phyloP scores from a whole-genome alignment of 30 jellyfish, hydroid and myxozoan genomes.

The Nemopilema nomurai region DNA sequence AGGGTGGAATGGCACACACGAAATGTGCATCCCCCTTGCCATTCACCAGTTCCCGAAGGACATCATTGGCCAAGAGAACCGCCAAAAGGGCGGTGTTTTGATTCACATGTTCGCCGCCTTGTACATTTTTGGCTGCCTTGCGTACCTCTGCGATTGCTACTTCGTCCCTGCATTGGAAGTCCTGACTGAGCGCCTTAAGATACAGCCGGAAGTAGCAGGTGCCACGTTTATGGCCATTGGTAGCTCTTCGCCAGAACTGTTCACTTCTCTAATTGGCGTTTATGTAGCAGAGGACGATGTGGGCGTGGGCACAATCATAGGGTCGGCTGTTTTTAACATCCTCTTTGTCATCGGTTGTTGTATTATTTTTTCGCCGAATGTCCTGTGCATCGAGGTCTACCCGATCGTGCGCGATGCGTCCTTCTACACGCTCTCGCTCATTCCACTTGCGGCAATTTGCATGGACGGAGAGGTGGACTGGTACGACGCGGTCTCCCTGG shows the following conservation, averaged over 20 bases:
- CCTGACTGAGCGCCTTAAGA: constrained; percentile 63
- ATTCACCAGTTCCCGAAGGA: constrained; percentile 89
- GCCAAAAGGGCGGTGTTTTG: constrained; percentile 75
- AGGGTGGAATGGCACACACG: constrained; percentile 38
- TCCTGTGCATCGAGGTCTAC: constrained; percentile 48
- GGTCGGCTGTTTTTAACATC: constrained; percentile 82
- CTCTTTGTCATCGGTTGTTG: constrained; percentile 80
- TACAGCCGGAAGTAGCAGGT: constrained; percentile 97
- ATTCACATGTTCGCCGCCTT: constrained; percentile 80
- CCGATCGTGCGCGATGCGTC: constrained; percentile 82
- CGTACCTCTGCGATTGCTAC: constrained; percentile 87
- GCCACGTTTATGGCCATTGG: constrained; percentile 99
- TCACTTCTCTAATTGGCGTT: constrained; percentile 88
- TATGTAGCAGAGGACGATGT: constrained; percentile 83
- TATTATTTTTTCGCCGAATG: constrained; percentile 60
- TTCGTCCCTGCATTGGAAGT: constrained; percentile 95
- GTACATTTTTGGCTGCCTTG: constrained; percentile 85
- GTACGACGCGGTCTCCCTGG: constrained; percentile 75
- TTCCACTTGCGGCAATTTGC: constrained; percentile 71
- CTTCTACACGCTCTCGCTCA: constrained; percentile 55
- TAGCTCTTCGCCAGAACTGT: constrained; percentile 93
- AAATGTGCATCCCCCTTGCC: constrained; percentile 75
- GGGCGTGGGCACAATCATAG: constrained; percentile 83
- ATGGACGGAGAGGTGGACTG: constrained; percentile 76
- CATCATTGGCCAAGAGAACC: constrained; percentile 62